Evolutionary conservation across 1,140 invertebrate genomes (phyloP).

Genomic region (Bombus balteatus): DNA sequence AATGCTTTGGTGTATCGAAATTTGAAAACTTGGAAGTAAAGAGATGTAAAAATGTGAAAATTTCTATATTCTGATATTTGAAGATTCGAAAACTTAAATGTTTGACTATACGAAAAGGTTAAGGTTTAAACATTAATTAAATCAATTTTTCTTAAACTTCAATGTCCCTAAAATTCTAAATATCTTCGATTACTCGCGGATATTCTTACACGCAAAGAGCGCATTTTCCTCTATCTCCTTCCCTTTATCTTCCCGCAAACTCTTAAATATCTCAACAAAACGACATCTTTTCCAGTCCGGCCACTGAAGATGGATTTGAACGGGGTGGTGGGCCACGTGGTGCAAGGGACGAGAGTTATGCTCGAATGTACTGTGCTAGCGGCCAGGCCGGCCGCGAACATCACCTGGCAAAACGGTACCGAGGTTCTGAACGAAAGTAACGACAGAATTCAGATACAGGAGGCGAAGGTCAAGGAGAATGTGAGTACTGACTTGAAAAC

Average conservation of each 20-base stretch:
- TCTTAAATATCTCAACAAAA: background rate
- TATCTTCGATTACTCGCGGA: too few species aligned
- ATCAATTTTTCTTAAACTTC: too few species aligned
- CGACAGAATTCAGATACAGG: slow-evolving; percentile 77
- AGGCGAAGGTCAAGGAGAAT: slow-evolving; percentile 76
- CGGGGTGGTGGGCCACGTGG: slow-evolving; percentile 88
- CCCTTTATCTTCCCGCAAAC: background rate
- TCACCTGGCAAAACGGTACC: slow-evolving; percentile 93
- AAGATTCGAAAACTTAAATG: background rate
- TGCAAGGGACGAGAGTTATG: slow-evolving; percentile 89
- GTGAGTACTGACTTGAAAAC: slow-evolving; percentile 70
- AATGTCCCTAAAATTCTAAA: too few species aligned
- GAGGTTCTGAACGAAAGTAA: slow-evolving; percentile 83
- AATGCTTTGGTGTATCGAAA: background rate
- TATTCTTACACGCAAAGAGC: too few species aligned
- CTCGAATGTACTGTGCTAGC: slow-evolving; percentile 90
- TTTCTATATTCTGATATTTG: too few species aligned
- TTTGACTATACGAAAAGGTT: too few species aligned
- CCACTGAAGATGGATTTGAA: slow-evolving; percentile 89
- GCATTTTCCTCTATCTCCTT: too few species aligned
- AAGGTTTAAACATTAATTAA: too few species aligned
- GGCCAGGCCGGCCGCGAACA: slow-evolving; percentile 90
- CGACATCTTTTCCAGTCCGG: slow-evolving; percentile 85
- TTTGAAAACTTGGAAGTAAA: too few species aligned
- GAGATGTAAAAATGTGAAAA: background rate